Conservation (phyloP, 2,888 invertebrate genomes). For the Orgyia antiqua region DNA sequence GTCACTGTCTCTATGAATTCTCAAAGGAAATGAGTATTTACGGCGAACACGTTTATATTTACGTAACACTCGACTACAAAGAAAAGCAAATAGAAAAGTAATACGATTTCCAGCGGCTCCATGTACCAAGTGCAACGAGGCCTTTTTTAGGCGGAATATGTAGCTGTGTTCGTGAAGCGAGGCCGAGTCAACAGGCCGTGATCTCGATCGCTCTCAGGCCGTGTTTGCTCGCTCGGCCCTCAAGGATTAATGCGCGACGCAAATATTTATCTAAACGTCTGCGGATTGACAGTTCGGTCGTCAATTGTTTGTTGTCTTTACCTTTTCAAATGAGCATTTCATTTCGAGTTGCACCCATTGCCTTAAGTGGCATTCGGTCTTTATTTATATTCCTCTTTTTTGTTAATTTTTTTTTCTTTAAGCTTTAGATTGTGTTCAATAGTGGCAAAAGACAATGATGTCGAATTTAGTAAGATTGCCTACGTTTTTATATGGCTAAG, state of each 20-base stretch:
- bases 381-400: conserved; percentile 41
- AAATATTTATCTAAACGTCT: conserved; percentile 76
- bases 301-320: conserved; percentile 76
- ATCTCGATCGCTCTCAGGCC: conserved; percentile 61
- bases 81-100: conserved; percentile 74
- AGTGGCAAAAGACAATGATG: conserved; percentile 47
- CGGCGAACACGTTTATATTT: conserved; percentile 69
- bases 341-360: conserved; percentile 69
- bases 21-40: conserved; percentile 68
- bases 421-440: conserved; percentile 44
- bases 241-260: conserved; percentile 74
- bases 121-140: conserved; percentile 35
- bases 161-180: conserved; percentile 31
- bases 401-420: conserved; percentile 35
- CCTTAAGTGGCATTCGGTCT: conserved; percentile 66
- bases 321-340: conserved; percentile 75
- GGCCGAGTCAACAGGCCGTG: conserved; percentile 65
- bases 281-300: conserved; percentile 76
- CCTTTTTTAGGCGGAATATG: conserved; percentile 42
- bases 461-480: too few species aligned
- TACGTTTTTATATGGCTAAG: too few species aligned
- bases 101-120: conserved; percentile 66
- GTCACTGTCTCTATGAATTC: conserved; percentile 49
- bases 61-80: conserved; percentile 76
- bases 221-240: conserved; percentile 59